phyloP scores from a whole-genome alignment of 2,888 invertebrate genomes.

The Drosophila niveifrons region DNA sequence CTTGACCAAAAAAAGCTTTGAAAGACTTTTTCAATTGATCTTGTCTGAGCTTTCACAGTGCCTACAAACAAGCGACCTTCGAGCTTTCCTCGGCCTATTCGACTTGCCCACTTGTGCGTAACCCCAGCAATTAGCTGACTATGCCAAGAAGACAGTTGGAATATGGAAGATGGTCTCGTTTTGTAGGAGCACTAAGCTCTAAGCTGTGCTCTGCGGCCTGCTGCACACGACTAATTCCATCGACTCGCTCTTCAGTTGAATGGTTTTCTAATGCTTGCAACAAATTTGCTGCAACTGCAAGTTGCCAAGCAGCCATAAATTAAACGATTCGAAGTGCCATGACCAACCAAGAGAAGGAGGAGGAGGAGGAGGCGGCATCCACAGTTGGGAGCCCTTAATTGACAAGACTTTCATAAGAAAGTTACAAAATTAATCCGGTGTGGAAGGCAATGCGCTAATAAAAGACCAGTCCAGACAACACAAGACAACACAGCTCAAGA shows the following conservation, averaged over 20 bases:
- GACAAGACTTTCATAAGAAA: slow-evolving; percentile 73
- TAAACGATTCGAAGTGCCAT: slow-evolving; percentile 15
- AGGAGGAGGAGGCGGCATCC: neutral
- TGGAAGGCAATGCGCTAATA: slow-evolving; percentile 39
- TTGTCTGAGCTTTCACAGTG: too few relatives aligned
- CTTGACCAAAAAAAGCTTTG: too few relatives aligned
- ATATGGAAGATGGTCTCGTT: slow-evolving; percentile 41
- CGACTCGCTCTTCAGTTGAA: slow-evolving; percentile 37
- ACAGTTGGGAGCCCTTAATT: slow-evolving; percentile 62
- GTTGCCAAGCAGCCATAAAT: slow-evolving; percentile 13
- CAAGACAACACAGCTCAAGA: too few relatives aligned
- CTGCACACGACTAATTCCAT: slow-evolving; percentile 51
- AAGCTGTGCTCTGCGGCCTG: slow-evolving; percentile 30
- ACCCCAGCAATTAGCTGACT: slow-evolving; percentile 38
- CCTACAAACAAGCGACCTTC: slow-evolving; percentile 27
- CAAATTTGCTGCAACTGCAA: slow-evolving; percentile 19
- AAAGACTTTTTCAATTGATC: too few relatives aligned
- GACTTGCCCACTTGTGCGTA: slow-evolving; percentile 53
- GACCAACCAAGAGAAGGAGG: neutral
- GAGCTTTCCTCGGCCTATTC: slow-evolving; percentile 35
- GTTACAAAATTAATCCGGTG: slow-evolving; percentile 65
- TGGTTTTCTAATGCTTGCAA: slow-evolving; percentile 41
- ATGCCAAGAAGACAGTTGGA: slow-evolving; percentile 13
- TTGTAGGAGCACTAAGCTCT: slow-evolving; percentile 21
- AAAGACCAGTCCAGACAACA: slow-evolving; percentile 16